Percentiles rank a stretch among this genome's conserved stretches.
phyloP scores from a whole-genome alignment of 2,113 vertebrate genomes.

The Notarius quadriscutis region DNA sequence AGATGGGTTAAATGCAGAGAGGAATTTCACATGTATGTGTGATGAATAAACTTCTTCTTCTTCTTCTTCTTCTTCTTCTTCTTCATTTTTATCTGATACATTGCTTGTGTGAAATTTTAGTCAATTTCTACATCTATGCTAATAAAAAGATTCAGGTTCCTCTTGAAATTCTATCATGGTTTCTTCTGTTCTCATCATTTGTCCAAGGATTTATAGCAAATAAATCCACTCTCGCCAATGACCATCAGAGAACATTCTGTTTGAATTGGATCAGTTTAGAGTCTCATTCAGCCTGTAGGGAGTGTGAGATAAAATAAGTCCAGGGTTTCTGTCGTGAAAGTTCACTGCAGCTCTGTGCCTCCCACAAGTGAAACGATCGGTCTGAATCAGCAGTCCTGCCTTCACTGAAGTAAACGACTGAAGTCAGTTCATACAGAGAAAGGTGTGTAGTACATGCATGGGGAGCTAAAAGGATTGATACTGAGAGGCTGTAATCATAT shows the following conservation, averaged over 20 bases:
- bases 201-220: neutral
- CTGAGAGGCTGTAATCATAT: conserved; percentile 37
- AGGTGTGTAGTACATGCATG: neutral
- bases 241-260: conserved; percentile 14
- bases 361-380: conserved; percentile 22
- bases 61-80: no score
- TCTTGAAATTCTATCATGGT: neutral
- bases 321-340: conserved; percentile 5
- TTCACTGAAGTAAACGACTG: neutral
- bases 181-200: neutral
- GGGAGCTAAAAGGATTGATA: conserved; percentile 16
- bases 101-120: neutral
- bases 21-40: no score
- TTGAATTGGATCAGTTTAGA: neutral
- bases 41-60: no score
- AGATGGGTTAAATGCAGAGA: no score
- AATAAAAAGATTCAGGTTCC: neutral
- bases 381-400: conserved; percentile 31
- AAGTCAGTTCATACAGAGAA: conserved; percentile 8
- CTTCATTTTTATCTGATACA: neutral
- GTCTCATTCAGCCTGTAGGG: neutral
- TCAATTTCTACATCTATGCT: neutral
- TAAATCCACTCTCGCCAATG: neutral
- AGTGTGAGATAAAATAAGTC: neutral
- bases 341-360: conserved; percentile 14